Base-by-base conservation (phyloP, 2,888 invertebrate genomes). In the Drosophila neotestacea region DNA sequence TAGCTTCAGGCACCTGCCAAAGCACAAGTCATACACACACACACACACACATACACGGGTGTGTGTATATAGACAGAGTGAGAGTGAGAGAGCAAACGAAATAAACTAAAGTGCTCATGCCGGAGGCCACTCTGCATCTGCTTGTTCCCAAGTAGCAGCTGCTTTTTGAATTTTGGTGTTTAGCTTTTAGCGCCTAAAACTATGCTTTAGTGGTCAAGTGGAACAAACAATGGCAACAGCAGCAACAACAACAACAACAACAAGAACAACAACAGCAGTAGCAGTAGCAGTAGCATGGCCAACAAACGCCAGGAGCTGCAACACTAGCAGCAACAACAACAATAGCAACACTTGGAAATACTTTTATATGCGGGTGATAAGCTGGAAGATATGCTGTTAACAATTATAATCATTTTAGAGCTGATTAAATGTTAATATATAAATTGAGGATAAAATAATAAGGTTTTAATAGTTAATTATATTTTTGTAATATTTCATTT, bases 131-230 rank as follows among this genome's bases (percentile, higher is more conserved):
- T 54, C 32, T 56, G 62, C 73, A 72, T 28, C 62, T 62, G 68
- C 52, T 63, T 46, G 64, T 62, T 65, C 9, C 51, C 48, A 75
- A 55, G 82, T 59, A 77, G 80, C 85, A 85, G 85, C 85, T 85
- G 85, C 80, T 85, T 88, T 88, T 86, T 81, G 86, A 86, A 76
- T 84, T 85, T 85, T 73, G 85, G 86, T 85, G 80, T 88, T 85
- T 88, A 88, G 85, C 85, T 88, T 85, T 85, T 85, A 85, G 86
- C 85, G 85, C 85, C 85, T 88, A 86, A 88, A 85, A 85, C 88
- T 86, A 81, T 88, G 86, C 85, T 85, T 83, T 85, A 76, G 88
- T 85, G 85, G 85, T 85, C 88, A 88, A 85, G 88, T 88, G 88
- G 83, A 85, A 87, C 85, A 85, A 87, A 85, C 85, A 79, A 74